Conservation (phyloP, 1,140 invertebrate genomes). For the Muscidifurax raptorellus region DNA sequence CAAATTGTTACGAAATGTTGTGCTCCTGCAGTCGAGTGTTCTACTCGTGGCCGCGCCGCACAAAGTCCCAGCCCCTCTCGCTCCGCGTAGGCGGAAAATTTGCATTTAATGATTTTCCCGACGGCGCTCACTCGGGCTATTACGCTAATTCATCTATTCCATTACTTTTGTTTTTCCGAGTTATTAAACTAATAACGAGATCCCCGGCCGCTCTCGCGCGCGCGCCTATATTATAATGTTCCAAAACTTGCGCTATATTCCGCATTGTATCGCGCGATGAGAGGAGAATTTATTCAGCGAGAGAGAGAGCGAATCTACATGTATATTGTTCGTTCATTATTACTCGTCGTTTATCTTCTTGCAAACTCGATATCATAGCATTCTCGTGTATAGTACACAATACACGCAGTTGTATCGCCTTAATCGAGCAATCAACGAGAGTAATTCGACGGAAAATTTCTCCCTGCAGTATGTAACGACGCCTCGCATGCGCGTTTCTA, state of each 20-base stretch:
- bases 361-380: neutral
- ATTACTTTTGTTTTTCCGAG: neutral
- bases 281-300: neutral
- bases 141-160: neutral
- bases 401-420: neutral
- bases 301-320: neutral
- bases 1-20: slow-evolving; percentile 15
- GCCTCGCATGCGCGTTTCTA: neutral
- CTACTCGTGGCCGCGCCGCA: neutral
- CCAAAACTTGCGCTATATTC: neutral
- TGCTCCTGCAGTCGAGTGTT: neutral
- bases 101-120: neutral
- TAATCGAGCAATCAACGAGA: slow-evolving; percentile 26
- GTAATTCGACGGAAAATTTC: slow-evolving; percentile 2
- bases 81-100: neutral
- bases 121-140: neutral
- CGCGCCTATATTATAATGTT: neutral
- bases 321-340: neutral
- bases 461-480: neutral
- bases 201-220: too few species aligned
- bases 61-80: neutral
- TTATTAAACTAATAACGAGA: neutral
- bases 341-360: neutral
- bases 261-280: neutral
- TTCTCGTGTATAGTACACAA: too few species aligned